These are phyloP conservation scores for Chelonia mydas DNA, from an alignment of 2,797 vertebrate genomes.

Conservation along the genomic window DNA sequence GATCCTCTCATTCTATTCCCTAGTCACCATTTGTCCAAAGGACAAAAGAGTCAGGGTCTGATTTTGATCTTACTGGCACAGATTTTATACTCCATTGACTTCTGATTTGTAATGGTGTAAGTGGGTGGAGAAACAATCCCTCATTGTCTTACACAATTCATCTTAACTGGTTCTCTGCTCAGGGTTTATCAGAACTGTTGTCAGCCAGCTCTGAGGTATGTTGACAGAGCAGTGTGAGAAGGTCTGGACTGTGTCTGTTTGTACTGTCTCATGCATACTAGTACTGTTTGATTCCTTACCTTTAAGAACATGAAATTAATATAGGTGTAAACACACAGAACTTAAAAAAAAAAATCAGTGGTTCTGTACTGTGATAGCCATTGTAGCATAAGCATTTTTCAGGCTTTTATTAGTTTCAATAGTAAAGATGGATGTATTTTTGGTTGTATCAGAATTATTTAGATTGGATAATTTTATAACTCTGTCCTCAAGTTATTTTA, in stretches of 20 bases:
- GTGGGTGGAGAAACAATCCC: neutral
- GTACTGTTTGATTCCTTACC: neutral
- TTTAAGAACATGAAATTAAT: neutral
- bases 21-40: neutral
- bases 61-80: neutral
- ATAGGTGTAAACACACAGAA: neutral
- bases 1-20: neutral
- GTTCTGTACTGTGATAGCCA: neutral
- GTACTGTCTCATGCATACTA: neutral
- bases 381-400: neutral
- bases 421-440: neutral
- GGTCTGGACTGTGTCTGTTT: neutral
- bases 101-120: constrained; percentile 12
- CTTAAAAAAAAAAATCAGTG: neutral
- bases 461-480: neutral
- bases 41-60: neutral
- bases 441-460: neutral
- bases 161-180: neutral
- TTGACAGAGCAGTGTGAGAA: neutral
- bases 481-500: neutral
- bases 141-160: constrained; percentile 13
- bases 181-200: neutral
- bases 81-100: constrained; percentile 21
- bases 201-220: neutral
- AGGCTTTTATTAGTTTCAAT: neutral